Evolutionary conservation across 2,797 vertebrate species (phyloP), one percentile per base, ranked within the genome.

Genomic region (Crypturellus tataupa): DNA sequence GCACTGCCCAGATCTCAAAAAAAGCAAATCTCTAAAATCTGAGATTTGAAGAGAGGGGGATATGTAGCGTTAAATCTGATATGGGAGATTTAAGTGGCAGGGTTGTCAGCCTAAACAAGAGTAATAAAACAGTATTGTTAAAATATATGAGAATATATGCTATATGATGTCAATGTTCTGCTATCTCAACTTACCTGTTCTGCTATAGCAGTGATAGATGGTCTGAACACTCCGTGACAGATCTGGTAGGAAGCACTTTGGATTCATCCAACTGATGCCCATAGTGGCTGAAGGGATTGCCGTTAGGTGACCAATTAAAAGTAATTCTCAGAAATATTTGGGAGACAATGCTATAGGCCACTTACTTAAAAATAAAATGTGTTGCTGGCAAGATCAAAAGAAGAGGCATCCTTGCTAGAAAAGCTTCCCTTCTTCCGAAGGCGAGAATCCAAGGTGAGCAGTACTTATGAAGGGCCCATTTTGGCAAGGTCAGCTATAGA

Each of bases 31-130:
- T 87, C 69, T 80, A 85, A 89, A 90, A 80, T 75, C 65, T 72
- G 65, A 44, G 20, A 3, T 3, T 9, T 39, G 37, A 39, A 58
- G 89, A 75, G 80, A 44, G 80, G 71, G 68, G 40, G 79, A 68
- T 94, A 91, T 92, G 39, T 89, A 62, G 63, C 65, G 79, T 75
- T 91, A 87, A 83, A 91, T 85, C 72, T 85, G 76, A 72, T 55
- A 55, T 87, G 87, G 80, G 83, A 93, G 55, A 55, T 71, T 91
- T 94, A 91, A 92, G 37, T 64, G 53, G 37, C 79, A 91, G 76
- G 46, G 69, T 89, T 53, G 53, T 13, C 68, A 79, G 53, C 76
- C 64, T 89, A 39, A 90, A 85, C 88, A 73, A 78, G 55, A 91
- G 2, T 0, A 78, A 46, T 47, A 18, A 70, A 78, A 46, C 12